Percentiles rank a stretch among this genome's conserved stretches.
phyloP scores from a whole-genome alignment of 2,888 invertebrate genomes.

The Watsonalla cultraria region DNA sequence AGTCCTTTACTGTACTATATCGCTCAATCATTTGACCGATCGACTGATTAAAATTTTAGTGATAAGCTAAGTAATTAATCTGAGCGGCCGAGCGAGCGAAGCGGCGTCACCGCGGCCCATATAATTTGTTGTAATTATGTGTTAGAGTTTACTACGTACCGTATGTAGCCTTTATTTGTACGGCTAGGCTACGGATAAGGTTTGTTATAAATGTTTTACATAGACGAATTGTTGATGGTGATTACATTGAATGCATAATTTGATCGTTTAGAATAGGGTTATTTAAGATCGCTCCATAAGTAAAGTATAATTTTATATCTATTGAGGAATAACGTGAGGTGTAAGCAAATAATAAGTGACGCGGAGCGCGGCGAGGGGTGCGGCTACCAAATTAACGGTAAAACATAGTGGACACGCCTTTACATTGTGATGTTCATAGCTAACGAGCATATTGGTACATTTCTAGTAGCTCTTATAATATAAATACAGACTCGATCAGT shows the following conservation, averaged over 20 bases:
- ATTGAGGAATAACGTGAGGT: constrained; percentile 66
- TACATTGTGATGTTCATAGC: constrained; percentile 74
- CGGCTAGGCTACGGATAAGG: constrained; percentile 52
- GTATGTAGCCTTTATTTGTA: background rate
- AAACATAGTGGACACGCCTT: constrained; percentile 63
- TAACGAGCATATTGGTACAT: constrained; percentile 67
- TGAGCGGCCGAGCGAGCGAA: constrained; percentile 28
- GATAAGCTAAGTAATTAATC: constrained; percentile 74
- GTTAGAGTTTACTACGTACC: constrained; percentile 61
- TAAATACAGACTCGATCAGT: constrained; percentile 57
- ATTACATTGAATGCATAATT: constrained; percentile 72
- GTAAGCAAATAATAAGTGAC: constrained; percentile 67
- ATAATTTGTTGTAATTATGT: constrained; percentile 53
- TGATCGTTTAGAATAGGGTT: constrained; percentile 77
- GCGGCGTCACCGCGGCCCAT: constrained; percentile 29
- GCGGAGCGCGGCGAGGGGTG: constrained; percentile 68
- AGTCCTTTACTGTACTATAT: constrained; percentile 78
- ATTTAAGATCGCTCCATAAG: constrained; percentile 78
- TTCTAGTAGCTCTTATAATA: constrained; percentile 61
- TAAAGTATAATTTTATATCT: constrained; percentile 72
- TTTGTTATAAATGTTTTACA: constrained; percentile 71
- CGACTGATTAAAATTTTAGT: constrained; percentile 80
- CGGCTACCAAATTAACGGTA: constrained; percentile 64
- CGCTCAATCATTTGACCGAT: constrained; percentile 79
- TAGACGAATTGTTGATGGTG: constrained; percentile 69